Evolutionary conservation across 2,113 vertebrate genomes (phyloP).

Genomic region (Albula goreensis): DNA sequence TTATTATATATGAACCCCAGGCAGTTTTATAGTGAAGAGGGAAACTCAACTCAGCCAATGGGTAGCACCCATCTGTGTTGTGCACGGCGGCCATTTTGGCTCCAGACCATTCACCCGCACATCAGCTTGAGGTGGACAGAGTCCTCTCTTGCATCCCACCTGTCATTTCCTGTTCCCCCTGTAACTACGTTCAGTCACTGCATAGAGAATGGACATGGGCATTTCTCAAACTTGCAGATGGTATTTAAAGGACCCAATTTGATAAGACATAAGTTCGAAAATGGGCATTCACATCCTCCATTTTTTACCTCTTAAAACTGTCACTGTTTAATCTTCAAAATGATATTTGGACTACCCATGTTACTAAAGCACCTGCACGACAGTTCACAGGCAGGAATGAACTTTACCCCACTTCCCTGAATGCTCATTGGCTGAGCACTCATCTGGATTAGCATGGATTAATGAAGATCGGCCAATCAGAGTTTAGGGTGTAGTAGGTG

Average conservation of each 20-base stretch:
- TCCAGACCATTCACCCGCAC: no score
- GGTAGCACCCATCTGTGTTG: no score
- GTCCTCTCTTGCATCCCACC: no score
- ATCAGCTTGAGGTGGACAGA: no score
- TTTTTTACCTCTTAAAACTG: no score
- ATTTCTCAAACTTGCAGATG: background rate
- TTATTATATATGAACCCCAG: no score
- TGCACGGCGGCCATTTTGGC: no score
- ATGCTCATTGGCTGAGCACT: background rate
- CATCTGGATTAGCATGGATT: background rate
- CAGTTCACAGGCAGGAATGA: background rate
- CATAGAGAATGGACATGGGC: background rate
- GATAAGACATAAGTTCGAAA: background rate
- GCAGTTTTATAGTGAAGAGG: no score
- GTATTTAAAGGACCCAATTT: background rate
- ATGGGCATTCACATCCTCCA: background rate
- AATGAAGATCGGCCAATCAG: background rate
- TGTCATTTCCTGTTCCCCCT: no score
- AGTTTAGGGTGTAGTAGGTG: background rate
- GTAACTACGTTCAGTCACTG: background rate
- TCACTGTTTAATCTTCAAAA: no score
- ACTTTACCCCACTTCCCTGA: background rate
- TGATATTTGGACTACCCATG: background rate
- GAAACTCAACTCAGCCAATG: no score
- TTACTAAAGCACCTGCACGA: background rate